Conservation (phyloP, 2,113 vertebrate genomes). For the Channa argus region DNA sequence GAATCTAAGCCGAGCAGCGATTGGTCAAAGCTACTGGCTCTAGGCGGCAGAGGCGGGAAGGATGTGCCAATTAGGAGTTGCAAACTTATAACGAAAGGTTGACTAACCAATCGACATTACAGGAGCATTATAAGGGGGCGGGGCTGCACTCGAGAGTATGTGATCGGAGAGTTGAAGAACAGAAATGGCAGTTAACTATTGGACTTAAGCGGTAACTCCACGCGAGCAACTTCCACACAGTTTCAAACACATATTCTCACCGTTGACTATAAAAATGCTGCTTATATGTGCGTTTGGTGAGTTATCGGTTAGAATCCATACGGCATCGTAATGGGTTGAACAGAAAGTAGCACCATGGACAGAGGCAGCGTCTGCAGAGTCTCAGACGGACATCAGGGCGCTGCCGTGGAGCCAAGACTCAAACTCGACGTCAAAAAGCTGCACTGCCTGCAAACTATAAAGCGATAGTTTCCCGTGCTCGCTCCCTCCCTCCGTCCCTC, state of each 20-base stretch:
- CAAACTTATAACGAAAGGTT: conserved; percentile 9
- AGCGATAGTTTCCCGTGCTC: too few relatives aligned
- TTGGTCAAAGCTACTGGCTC: conserved; percentile 61
- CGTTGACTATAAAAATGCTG: neutral
- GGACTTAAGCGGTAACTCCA: conserved; percentile 45
- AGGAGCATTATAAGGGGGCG: conserved; percentile 5
- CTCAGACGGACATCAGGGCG: conserved; percentile 8
- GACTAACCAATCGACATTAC: conserved; percentile 47
- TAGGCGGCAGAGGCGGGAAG: conserved; percentile 12
- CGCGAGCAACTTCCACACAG: conserved; percentile 6
- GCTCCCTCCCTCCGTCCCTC: conserved; percentile 14
- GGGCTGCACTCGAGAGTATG: conserved; percentile 34
- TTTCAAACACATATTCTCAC: neutral
- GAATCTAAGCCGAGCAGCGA: conserved; percentile 40
- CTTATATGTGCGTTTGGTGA: too few relatives aligned
- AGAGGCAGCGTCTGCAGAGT: conserved; percentile 52
- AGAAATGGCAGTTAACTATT: conserved; percentile 50
- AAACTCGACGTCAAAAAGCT: too few relatives aligned
- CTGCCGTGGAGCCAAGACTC: too few relatives aligned
- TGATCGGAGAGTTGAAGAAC: conserved; percentile 76
- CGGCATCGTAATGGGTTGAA: neutral
- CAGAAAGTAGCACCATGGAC: conserved; percentile 75
- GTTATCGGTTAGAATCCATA: fast-evolving
- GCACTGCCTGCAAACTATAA: too few relatives aligned
- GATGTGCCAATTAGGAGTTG: conserved; percentile 74